Evolutionary conservation across 1,140 invertebrate genomes (phyloP).

Genomic region (Drosophila lacertosa): DNA sequence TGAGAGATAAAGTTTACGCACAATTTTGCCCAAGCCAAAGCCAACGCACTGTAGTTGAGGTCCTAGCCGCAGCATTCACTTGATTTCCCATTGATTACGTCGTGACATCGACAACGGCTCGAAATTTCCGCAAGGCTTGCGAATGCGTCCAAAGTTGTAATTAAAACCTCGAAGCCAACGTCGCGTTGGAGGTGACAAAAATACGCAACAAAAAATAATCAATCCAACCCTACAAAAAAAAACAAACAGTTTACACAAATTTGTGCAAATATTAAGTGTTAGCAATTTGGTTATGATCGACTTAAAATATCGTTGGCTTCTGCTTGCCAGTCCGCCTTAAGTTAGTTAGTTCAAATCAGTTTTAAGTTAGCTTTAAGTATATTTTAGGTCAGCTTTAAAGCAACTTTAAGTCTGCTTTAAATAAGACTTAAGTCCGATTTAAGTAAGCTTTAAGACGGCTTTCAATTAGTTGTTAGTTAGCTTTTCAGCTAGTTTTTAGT

Average conservation of each 20-base stretch:
- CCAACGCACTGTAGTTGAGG: background rate
- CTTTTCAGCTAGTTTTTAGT: too few species aligned
- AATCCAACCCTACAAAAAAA: background rate
- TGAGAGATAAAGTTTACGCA: slow-evolving; percentile 78
- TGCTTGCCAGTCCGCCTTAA: too few species aligned
- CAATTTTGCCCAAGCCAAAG: slow-evolving; percentile 52
- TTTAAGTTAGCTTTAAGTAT: background rate
- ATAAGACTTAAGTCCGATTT: background rate
- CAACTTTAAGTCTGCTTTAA: background rate
- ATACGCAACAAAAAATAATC: background rate
- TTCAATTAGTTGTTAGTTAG: too few species aligned
- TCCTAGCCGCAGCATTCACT: slow-evolving; percentile 1
- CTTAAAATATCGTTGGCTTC: too few species aligned
- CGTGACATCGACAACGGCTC: slow-evolving; percentile 9
- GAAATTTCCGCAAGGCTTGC: slow-evolving; percentile 63
- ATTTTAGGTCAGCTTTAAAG: background rate
- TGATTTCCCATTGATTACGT: slow-evolving; percentile 72
- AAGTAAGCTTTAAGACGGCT: too few species aligned
- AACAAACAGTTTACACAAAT: background rate
- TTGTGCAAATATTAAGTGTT: background rate
- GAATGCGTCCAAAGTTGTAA: slow-evolving; percentile 71
- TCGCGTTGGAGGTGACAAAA: slow-evolving; percentile 25
- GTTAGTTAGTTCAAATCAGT: too few species aligned
- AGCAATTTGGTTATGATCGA: too few species aligned
- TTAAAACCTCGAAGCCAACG: slow-evolving; percentile 73